phyloP scores from a whole-genome alignment of 2,797 vertebrate species.

The Arremon aurantiirostris region DNA sequence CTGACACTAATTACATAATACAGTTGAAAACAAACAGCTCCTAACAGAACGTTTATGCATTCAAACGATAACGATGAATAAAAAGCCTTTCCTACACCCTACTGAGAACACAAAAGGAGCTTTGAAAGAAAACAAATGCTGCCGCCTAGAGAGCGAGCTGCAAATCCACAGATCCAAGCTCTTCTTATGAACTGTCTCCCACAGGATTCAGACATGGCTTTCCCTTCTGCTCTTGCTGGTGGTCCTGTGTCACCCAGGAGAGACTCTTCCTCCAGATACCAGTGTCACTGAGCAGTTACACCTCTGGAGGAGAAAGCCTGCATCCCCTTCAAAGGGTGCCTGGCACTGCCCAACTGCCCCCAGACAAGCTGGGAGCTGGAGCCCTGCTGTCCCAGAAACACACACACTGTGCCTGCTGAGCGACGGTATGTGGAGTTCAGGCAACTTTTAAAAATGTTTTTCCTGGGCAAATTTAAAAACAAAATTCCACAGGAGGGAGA shows the following conservation, averaged over 20 bases:
- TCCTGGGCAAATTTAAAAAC: not conserved
- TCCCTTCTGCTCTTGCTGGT: not conserved
- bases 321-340: not conserved
- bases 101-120: not conserved
- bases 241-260: not conserved
- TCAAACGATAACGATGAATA: not conserved
- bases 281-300: not conserved
- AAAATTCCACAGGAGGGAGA: not conserved
- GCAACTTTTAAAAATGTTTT: not conserved
- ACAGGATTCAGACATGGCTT: not conserved
- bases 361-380: not conserved
- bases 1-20: not conserved
- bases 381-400: not conserved
- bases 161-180: not conserved
- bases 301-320: not conserved
- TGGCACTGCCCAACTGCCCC: not conserved
- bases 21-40: not conserved
- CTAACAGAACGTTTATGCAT: not conserved
- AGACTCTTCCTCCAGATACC: not conserved
- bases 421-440: fast-evolving
- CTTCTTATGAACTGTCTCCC: fast-evolving
- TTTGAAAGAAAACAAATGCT: conserved; percentile 6
- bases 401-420: not conserved
- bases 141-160: conserved; percentile 18
- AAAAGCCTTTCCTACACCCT: not conserved